Evolutionary conservation across 2,113 vertebrate genomes (phyloP).

Genomic region (Piprites chloris): DNA sequence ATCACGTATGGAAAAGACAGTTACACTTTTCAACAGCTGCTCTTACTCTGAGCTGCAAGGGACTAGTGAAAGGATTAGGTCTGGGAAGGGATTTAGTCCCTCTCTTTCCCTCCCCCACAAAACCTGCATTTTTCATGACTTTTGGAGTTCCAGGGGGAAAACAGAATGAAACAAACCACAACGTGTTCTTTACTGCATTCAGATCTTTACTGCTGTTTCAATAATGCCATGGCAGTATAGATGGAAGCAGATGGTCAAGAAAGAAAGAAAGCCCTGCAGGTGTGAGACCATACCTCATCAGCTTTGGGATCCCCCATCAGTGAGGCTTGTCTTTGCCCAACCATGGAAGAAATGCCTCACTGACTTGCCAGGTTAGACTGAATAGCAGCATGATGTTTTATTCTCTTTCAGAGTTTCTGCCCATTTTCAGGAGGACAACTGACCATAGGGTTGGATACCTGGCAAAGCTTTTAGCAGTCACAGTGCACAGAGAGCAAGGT

Average conservation of each 20-base stretch:
- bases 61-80: background rate
- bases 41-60: slow-evolving; percentile 19
- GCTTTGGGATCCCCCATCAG: background rate
- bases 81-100: background rate
- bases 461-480: background rate
- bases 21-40: slow-evolving; percentile 49
- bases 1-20: slow-evolving; percentile 21
- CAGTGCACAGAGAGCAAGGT: background rate
- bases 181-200: background rate
- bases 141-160: background rate
- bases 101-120: background rate
- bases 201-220: background rate
- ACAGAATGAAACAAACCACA: background rate
- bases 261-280: background rate
- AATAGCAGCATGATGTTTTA: background rate
- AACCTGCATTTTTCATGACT: slow-evolving; percentile 26
- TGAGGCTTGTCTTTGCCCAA: background rate
- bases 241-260: background rate
- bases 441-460: background rate
- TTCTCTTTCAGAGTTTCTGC: background rate
- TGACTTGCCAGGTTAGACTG: background rate
- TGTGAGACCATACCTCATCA: background rate
- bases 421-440: background rate
- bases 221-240: background rate
- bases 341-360: background rate